Base-by-base conservation (phyloP, 2,113 vertebrate species). In the Lanius ludovicianus region DNA sequence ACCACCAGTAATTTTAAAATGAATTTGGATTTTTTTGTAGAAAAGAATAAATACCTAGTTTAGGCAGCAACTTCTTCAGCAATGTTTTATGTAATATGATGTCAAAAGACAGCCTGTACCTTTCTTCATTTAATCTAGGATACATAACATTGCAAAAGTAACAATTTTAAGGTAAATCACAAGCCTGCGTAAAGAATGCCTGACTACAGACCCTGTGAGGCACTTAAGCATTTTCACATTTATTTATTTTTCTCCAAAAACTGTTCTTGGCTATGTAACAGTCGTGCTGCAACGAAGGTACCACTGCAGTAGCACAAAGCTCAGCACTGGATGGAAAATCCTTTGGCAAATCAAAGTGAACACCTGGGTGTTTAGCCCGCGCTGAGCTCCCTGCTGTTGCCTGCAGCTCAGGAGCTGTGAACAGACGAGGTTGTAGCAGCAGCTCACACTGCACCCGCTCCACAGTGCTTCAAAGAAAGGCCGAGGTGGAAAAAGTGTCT, bases 311-410 rank as follows among this genome's bases (percentile, higher is more conserved):
- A 87, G 80, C 81, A 60, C 73, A 91, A 67, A 91, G 53, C 73
- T 91, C 56, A 89, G 49, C 0, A 0, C 65, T 60, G 60, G 68
- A 78, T 21, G 7, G 62, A 84, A 91, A 92, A 92, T 22, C 60
- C 33, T 53, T 39, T 69, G 33, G 33, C 42, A 91, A 95, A 82
- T 84, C 80, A 78, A 93, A 95, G 89, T 1, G n/a, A 95, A 37
- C 71, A 75, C 77, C 53, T 18, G 49, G 73, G 81, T 82, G 87
- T 87, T 95, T 63, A 82, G 94, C n/a, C 87, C 22, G 7, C 37
- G 87, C 84, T 92, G 93, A 89, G 89, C 41, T 91, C 69, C 87
- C 64, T 89, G 73, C 91, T 92, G 77, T 1, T 92, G 83, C 83
- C 86, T 49, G 62, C 80, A 82, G 87, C 69, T 97, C 73, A 28